These are phyloP conservation scores for Tragelaphus buxtoni DNA, from an alignment of 2,113 vertebrate genomes.

Conservation along the genomic window DNA sequence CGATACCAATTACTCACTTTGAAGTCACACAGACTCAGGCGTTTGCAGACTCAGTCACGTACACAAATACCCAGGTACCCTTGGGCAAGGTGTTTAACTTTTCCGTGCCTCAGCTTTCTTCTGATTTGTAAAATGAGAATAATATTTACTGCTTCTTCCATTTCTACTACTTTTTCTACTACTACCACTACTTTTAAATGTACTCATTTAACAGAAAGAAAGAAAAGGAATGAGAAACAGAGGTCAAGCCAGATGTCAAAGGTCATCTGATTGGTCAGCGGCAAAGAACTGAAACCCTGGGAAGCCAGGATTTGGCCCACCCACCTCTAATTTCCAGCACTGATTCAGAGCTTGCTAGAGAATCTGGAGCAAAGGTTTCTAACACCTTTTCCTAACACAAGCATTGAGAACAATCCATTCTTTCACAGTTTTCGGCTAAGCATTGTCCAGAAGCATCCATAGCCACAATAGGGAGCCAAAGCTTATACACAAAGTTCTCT, in stretches of 20 bases:
- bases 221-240: background rate
- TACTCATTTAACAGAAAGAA: background rate
- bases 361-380: background rate
- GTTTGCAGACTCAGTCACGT: background rate
- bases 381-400: background rate
- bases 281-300: background rate
- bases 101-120: background rate
- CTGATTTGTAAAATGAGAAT: background rate
- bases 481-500: background rate
- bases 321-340: background rate
- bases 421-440: background rate
- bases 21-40: background rate
- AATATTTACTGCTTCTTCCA: background rate
- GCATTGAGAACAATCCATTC: background rate
- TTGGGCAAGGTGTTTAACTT: background rate
- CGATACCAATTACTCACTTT: background rate
- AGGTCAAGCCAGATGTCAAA: background rate
- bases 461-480: background rate
- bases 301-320: background rate
- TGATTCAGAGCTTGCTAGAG: background rate
- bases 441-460: background rate
- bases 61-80: background rate
- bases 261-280: background rate
- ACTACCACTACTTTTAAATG: background rate
- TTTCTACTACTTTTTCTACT: background rate